Evolutionary conservation across 2,888 invertebrate species (phyloP).

Genomic region (Tridacna gigas): DNA sequence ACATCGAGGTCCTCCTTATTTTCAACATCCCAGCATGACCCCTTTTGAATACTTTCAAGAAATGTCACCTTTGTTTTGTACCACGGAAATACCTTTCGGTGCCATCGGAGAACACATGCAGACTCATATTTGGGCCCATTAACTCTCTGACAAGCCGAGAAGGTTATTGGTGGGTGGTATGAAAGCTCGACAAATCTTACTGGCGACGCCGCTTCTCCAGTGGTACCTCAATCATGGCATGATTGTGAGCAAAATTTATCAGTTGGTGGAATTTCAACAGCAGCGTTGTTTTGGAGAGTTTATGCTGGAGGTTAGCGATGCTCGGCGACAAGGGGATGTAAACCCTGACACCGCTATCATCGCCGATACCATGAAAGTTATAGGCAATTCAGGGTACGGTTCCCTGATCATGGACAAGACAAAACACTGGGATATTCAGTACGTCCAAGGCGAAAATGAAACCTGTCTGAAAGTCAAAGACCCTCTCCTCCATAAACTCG

Average conservation of each 20-base stretch:
- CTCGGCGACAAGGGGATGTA: no score
- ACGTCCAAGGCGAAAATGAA: constrained; percentile 25
- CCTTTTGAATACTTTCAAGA: constrained; percentile 44
- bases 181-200: no score
- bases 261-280: background rate
- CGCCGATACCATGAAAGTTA: no score
- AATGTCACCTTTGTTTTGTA: no score
- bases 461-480: constrained; percentile 30
- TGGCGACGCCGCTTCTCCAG: background rate
- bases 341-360: no score
- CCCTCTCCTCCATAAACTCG: constrained; percentile 46
- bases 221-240: background rate
- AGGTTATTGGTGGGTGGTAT: background rate
- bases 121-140: no score
- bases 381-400: no score
- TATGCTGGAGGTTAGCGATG: no score
- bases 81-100: no score
- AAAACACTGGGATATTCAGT: constrained; percentile 27
- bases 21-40: constrained; percentile 25
- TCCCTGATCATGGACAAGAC: constrained; percentile 13
- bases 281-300: background rate
- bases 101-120: no score
- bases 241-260: background rate
- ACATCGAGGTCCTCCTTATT: constrained; percentile 14
- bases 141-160: background rate